Conservation (phyloP, 1,140 invertebrate species). For the Planococcus citri region DNA sequence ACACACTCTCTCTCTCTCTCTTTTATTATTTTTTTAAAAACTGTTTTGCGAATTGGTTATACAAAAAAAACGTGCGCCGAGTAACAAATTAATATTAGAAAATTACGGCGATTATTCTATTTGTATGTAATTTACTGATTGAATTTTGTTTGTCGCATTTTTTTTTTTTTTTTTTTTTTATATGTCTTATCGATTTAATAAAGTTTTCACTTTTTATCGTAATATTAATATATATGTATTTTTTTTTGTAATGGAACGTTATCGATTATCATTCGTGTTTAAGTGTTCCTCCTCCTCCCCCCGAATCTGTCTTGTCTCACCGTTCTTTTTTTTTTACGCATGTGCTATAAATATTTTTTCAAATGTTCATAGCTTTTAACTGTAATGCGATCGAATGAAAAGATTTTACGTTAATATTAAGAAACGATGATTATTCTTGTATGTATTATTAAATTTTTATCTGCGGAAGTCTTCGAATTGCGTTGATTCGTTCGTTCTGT, state of each 20-base stretch:
- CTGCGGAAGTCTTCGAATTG: neutral
- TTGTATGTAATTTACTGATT: constrained; percentile 2
- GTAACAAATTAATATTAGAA: neutral
- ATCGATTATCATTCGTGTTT: neutral
- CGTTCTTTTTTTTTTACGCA: neutral
- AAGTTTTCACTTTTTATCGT: constrained; percentile 17
- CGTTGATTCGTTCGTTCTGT: no score
- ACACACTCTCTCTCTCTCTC: no score
- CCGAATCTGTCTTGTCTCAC: neutral
- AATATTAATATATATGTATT: neutral
- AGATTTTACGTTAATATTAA: neutral
- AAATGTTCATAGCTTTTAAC: constrained; percentile 3
- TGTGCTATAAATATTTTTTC: neutral
- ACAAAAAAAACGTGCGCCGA: neutral
- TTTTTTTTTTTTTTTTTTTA: no score
- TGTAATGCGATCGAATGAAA: constrained; percentile 2
- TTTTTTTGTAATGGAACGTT: constrained; percentile 9
- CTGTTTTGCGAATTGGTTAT: neutral
- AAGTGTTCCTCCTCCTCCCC: neutral
- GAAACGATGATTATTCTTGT: constrained; percentile 7
- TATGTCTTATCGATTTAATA: constrained; percentile 16
- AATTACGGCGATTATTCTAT: neutral
- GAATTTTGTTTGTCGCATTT: constrained; percentile 12
- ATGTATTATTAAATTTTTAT: constrained; percentile 3
- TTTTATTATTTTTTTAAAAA: no score